Conservation (phyloP, 2,888 invertebrate species). For the Danaus chrysippus region DNA sequence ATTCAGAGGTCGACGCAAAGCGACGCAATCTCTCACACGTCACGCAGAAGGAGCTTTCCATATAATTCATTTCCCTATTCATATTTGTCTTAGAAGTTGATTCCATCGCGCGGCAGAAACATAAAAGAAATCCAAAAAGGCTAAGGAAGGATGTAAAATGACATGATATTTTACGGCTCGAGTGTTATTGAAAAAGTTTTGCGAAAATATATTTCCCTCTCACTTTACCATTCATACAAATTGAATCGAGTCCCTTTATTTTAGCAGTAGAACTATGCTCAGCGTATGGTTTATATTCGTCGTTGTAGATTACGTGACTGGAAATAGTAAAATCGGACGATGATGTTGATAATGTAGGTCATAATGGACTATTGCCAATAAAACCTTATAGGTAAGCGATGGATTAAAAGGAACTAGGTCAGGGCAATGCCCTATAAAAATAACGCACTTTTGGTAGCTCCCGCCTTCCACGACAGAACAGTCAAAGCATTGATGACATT, state of each 20-base stretch:
- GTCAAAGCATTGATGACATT: background rate
- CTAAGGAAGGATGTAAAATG: slow-evolving; percentile 46
- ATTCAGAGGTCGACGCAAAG: slow-evolving; percentile 76
- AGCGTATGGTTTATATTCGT: slow-evolving; percentile 70
- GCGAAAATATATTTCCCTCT: slow-evolving; percentile 46
- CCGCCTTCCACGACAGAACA: slow-evolving; percentile 38
- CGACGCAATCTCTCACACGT: slow-evolving; percentile 76
- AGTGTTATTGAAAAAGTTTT: slow-evolving; percentile 58
- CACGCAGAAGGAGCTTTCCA: slow-evolving; percentile 71
- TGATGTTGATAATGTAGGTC: slow-evolving; percentile 79
- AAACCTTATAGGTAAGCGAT: slow-evolving; percentile 79
- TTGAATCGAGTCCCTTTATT: slow-evolving; percentile 46
- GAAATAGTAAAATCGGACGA: slow-evolving; percentile 79
- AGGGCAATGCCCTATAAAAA: slow-evolving; percentile 73
- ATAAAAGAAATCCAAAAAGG: slow-evolving; percentile 42
- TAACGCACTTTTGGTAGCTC: slow-evolving; percentile 55
- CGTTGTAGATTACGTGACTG: slow-evolving; percentile 77
- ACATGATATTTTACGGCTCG: slow-evolving; percentile 49
- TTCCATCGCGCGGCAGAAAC: slow-evolving; percentile 41
- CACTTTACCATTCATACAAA: slow-evolving; percentile 52
- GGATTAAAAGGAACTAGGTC: slow-evolving; percentile 77
- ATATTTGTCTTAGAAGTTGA: slow-evolving; percentile 75
- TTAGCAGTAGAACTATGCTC: slow-evolving; percentile 36
- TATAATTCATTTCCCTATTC: slow-evolving; percentile 77
- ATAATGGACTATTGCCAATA: slow-evolving; percentile 78